Base-by-base conservation (phyloP, 2,888 invertebrate species). In the Acleris laterana region DNA sequence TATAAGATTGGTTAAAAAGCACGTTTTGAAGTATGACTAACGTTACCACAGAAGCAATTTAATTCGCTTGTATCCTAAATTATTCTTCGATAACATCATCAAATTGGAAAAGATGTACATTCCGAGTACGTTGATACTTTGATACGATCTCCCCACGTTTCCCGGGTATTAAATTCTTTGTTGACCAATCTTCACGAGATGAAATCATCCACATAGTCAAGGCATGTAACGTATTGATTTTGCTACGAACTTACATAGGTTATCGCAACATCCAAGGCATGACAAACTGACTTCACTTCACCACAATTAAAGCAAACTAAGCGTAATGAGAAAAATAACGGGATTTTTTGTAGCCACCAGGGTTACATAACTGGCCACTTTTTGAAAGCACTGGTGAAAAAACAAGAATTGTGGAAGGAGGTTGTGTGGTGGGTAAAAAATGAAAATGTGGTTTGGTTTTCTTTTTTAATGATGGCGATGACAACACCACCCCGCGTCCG, bases 401-500 rank as follows among this genome's bases (percentile, higher is more conserved):
- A 46, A 46, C 2, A 16, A 7, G 17, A n/a, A 17, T 17, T 51
- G 5, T 32, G 32, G 9, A 16, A 20, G 51, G 25, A n/a, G 19
- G 25, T 61, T 22, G 22, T 38, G 38, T 13, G 38, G 38, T 38
- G 38, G 38, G 1, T 49, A 68, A 70, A 68, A 50, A 63, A 53
- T 60, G 22, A 52, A 48, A 69, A 73, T 71, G 63, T 67, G 73
- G 71, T 70, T 68, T 69, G 62, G 28, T 61, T 73, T 56, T 65
- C n/a, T 70, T 70, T 69, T 75, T 75, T 70, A 70, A 74, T 73
- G 74, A 72, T 62, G 74, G 74, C 74, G 74, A 68, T 62, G 50
- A 56, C 53, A 55, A 56, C 70, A 74, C 79, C 76, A 71, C 67
- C 71, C 61, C 80, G 78, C 90, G 88, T 76, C 79, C 80, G 81